These are phyloP conservation scores for Coregonus suidteri DNA, from an alignment of 2,797 vertebrate species.

Conservation along the genomic window DNA sequence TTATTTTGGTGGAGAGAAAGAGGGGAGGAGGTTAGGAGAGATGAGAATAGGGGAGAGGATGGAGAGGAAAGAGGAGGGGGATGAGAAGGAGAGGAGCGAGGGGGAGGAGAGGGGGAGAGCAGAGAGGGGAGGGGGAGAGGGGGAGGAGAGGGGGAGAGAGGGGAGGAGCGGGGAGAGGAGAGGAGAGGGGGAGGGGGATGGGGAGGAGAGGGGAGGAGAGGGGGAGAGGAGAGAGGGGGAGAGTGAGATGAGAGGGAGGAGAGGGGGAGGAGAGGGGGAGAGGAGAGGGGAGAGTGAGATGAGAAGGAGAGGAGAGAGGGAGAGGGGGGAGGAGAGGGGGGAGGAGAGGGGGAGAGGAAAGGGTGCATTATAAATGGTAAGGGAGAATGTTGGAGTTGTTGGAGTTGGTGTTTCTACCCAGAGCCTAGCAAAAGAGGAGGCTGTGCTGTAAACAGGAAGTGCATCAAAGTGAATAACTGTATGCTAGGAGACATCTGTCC, in stretches of 20 bases:
- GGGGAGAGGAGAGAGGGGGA: too few species aligned
- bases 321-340: background rate
- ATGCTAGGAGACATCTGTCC: background rate
- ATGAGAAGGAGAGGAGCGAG: background rate
- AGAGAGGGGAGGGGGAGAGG: slow-evolving; percentile 16
- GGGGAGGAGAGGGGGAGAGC: slow-evolving; percentile 14
- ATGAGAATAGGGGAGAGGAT: background rate
- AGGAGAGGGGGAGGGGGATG: too few species aligned
- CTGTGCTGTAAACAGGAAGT: background rate
- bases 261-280: too few species aligned
- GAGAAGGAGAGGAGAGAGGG: background rate
- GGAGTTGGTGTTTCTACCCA: background rate
- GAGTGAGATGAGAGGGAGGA: too few species aligned
- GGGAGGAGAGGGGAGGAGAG: background rate
- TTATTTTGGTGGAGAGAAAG: background rate
- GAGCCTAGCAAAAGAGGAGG: background rate
- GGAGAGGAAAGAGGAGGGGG: too few species aligned
- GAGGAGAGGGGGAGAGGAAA: background rate
- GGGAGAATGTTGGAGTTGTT: background rate
- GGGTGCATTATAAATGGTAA: background rate
- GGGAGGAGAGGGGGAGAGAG: background rate
- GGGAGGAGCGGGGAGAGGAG: background rate
- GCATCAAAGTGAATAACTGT: background rate
- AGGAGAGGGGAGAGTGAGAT: background rate
- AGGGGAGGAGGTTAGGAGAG: slow-evolving; percentile 31